Base-by-base conservation (phyloP, 2,888 invertebrate genomes). In the Phlogophora meticulosa region DNA sequence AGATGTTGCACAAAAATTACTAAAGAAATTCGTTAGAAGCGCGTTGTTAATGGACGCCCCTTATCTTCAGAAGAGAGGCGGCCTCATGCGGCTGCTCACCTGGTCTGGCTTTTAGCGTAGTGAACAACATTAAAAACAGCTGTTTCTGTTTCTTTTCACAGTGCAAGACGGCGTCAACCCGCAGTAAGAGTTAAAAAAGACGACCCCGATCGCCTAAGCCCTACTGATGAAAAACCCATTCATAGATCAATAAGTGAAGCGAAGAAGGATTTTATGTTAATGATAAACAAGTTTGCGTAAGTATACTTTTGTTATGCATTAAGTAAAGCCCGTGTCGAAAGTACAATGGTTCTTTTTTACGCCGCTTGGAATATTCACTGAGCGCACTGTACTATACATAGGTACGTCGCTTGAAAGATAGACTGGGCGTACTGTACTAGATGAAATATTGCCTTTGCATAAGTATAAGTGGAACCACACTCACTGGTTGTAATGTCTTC, bases 261-360 rank as follows among this genome's bases (percentile, higher is more conserved):
- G 11, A 66, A 52, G 42, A 71, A 46, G 4, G 76, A 78, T 0
- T 72, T 82, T 11, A 61, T 61, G 34, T 55, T 38, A 45, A 45
- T 74, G 20, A 49, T 82, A 0, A 82, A 82, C 38, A 82, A 82
- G 61, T 72, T 78, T 36, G 66, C 28, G 81, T 82, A 67, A 69
- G 80, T 79, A 55, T 52, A 20, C 11, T 28, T 4, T 5, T 28
- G 5, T 28, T 28, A 28, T 28, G 28, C n/a, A 28, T 28, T 4
- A 28, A 4, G 28, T 28, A 28, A 28, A 4, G 0, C 15, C 13
- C 9, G 10, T 34, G 13, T 15, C 7, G 7, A 34, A 36, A 20
- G 2, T n/a, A 28, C 24, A 38, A 7, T 40, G 2, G 36, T 13
- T 58, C 5, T 1, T 2, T 38, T n/a, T 46, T n/a, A 46, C n/a